phyloP scores from a whole-genome alignment of 2,797 vertebrate genomes.

The Rhinichthys osculus region DNA sequence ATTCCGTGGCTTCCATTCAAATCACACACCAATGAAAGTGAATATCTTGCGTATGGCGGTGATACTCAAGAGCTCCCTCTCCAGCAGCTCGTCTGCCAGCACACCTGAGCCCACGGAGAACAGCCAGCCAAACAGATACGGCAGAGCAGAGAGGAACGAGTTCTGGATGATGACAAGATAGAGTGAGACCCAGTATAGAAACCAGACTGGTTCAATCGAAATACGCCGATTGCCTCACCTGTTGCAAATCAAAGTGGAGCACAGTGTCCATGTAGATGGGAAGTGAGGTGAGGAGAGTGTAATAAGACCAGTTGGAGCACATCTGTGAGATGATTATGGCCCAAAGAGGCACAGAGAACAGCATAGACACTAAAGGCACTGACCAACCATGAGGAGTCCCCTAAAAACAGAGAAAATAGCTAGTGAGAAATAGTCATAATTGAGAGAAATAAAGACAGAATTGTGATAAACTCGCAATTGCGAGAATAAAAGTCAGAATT shows the following conservation, averaged over 20 bases:
- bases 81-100: constrained; percentile 81
- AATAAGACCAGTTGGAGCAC: constrained; percentile 88
- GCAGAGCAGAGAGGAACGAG: constrained; percentile 84
- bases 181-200: not conserved
- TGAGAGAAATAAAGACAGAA: too few species aligned
- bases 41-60: constrained; percentile 83
- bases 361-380: constrained; percentile 80
- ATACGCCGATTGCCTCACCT: constrained; percentile 71
- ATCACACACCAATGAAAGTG: constrained; percentile 76
- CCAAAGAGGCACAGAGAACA: constrained; percentile 84
- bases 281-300: constrained; percentile 85
- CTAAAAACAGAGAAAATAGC: constrained; percentile 62
- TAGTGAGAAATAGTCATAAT: too few species aligned
- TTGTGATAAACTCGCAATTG: too few species aligned
- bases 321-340: constrained; percentile 85
- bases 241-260: constrained; percentile 84
- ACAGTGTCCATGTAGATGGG: constrained; percentile 84
- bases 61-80: constrained; percentile 76
- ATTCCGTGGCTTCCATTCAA: not conserved
- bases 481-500: too few species aligned
- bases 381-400: constrained; percentile 81
- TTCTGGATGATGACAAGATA: constrained; percentile 73
- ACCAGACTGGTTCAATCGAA: not conserved
- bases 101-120: constrained; percentile 74
- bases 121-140: constrained; percentile 79